Base-by-base conservation (phyloP, 2,888 invertebrate species). In the Heliconius aoede region DNA sequence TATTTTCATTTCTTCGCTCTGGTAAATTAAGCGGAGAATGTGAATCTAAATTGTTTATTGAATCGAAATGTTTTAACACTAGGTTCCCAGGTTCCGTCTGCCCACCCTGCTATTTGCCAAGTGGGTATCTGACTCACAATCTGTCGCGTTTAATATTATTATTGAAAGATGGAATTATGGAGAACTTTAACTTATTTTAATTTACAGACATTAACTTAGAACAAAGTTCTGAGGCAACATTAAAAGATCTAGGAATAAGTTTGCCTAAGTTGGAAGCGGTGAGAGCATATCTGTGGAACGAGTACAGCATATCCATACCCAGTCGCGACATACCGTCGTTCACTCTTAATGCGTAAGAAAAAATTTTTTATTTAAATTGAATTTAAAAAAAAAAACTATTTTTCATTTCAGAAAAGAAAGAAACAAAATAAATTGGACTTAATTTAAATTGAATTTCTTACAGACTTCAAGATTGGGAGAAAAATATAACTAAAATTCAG, bases 391-490 rank as follows among this genome's bases (percentile, higher is more conserved):
- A 32, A 32, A 32, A 32, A 0, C 32, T 8, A 32, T 11, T 36
- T 36, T 36, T 36, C 0, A 36, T 36, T 36, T n/a, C n/a, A 36
- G 46, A 46, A 46, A 46, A 46, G 40, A 15, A 46, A 18, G 46
- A 46, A 18, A 46, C 7, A 18, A 46, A 46, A 46, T 46, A 46
- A 46, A 36, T 36, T 36, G 36, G 3, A 36, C 3, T 55, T n/a
- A n/a, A 30, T 69, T 69, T 55, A n/a, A 13, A n/a, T 5, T 62
- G 28, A 18, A 26, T 26, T 32, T 15, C 61, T 4, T 40, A 40
- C 24, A 86, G 85, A 28, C 30, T 69, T 55, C 51, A 55, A 55
- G 7, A 69, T 9, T 30, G 55, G 8, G 69, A 69, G 24, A 30
- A 55, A 55, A 55, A 55, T 5, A 32, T 55, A 13, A 24, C 24